phyloP scores from a whole-genome alignment of 2,797 vertebrate genomes.

The Pseudochirops cupreus region DNA sequence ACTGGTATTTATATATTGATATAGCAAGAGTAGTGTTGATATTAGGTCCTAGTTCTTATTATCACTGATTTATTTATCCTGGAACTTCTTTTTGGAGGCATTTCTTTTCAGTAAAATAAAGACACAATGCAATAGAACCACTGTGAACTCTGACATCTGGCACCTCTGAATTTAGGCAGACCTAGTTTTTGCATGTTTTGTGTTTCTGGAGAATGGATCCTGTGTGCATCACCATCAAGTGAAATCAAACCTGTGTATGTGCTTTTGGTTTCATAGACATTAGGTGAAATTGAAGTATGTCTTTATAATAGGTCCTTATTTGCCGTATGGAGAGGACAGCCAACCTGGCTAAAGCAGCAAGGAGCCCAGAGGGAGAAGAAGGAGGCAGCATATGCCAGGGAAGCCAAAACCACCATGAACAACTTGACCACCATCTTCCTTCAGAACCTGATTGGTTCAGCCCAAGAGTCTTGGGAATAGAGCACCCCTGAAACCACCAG shows the following conservation, averaged over 20 bases:
- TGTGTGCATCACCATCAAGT: neutral
- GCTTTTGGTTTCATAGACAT: neutral
- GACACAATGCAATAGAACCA: neutral
- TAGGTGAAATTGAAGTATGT: neutral
- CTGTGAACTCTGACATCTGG: neutral
- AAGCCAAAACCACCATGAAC: neutral
- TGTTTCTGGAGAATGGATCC: neutral
- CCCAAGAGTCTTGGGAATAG: neutral
- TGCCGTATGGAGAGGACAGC: neutral
- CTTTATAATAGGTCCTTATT: neutral
- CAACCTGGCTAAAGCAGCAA: neutral
- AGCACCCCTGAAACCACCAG: neutral
- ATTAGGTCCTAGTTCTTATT: neutral
- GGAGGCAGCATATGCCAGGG: neutral
- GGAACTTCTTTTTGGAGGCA: neutral
- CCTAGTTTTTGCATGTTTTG: neutral
- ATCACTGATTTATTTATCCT: neutral
- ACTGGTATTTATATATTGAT: neutral
- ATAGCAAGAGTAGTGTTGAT: neutral
- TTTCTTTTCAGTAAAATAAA: neutral
- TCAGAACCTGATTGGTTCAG: neutral
- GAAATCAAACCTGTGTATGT: neutral
- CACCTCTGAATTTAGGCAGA: neutral
- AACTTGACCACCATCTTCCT: neutral
- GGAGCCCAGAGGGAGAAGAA: neutral